Conservation (phyloP, 2,113 vertebrate species). For the Leptobrachium leishanense region DNA sequence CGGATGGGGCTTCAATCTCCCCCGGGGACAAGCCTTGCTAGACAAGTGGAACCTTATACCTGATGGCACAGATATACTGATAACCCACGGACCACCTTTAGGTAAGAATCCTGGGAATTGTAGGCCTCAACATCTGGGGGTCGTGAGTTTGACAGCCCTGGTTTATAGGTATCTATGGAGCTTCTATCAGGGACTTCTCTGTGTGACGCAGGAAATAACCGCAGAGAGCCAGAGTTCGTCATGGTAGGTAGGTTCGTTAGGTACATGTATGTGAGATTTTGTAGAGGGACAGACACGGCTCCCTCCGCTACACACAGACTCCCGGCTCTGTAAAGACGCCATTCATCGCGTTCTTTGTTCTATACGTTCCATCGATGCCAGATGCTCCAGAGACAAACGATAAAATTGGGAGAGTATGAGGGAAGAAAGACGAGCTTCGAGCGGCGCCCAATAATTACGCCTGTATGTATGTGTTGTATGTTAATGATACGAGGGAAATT, state of each 20-base stretch:
- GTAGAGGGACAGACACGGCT: too few species aligned
- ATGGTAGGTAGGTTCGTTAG: too few species aligned
- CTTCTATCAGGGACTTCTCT: too few species aligned
- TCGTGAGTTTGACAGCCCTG: too few species aligned
- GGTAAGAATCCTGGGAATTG: constrained; percentile 70
- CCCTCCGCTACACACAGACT: too few species aligned
- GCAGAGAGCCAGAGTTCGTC: too few species aligned
- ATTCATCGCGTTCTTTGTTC: neutral
- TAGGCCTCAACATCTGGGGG: too few species aligned
- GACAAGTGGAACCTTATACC: constrained; percentile 98
- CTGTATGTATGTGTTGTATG: constrained; percentile 29
- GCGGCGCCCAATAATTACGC: constrained; percentile 17
- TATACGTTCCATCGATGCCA: neutral
- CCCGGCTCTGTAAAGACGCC: too few species aligned
- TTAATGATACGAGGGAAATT: constrained; percentile 10
- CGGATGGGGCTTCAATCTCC: constrained; percentile 96
- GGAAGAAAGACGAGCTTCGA: constrained; percentile 23
- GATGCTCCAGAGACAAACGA: constrained; percentile 32
- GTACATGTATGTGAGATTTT: too few species aligned
- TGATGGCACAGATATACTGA: constrained; percentile 88
- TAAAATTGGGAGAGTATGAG: constrained; percentile 21
- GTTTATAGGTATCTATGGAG: too few species aligned
- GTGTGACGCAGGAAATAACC: too few species aligned
- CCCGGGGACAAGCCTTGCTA: constrained; percentile 89
- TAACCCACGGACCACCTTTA: constrained; percentile 93